These are phyloP conservation scores for Anoura caudifer DNA, from an alignment of 2,113 vertebrate genomes.

Conservation along the genomic window DNA sequence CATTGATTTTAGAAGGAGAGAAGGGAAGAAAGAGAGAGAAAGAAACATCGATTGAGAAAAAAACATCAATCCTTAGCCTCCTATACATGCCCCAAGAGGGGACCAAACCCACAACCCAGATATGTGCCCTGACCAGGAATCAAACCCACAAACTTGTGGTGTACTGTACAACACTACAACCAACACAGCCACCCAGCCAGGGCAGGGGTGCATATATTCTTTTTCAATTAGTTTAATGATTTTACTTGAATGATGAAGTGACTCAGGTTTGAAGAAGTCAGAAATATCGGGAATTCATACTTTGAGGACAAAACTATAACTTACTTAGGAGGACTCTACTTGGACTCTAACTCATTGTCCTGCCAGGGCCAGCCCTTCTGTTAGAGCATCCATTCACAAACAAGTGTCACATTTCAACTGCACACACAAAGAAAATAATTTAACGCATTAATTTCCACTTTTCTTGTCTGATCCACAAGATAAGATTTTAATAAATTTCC, in stretches of 20 bases:
- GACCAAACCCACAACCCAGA: too few species aligned
- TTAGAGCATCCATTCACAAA: neutral
- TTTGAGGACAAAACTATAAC: neutral
- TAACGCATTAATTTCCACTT: neutral
- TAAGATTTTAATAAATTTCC: neutral
- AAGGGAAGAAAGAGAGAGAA: too few species aligned
- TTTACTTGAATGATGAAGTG: neutral
- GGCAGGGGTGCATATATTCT: neutral
- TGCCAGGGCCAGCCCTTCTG: neutral
- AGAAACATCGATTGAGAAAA: too few species aligned
- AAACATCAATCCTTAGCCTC: too few species aligned
- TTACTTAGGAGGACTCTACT: neutral
- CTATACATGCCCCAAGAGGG: too few species aligned
- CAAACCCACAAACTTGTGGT: too few species aligned
- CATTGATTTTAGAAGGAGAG: too few species aligned
- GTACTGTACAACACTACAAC: too few species aligned
- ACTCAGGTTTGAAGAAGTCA: neutral
- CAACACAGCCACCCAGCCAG: too few species aligned
- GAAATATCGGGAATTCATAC: neutral
- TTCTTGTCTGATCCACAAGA: neutral
- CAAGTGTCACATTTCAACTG: neutral
- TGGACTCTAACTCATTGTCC: neutral
- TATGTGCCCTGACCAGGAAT: too few species aligned
- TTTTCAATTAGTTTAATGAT: neutral
- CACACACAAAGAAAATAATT: neutral